These are phyloP conservation scores for Cephus cinctus DNA, from an alignment of 1,140 invertebrate species.

Conservation along the genomic window DNA sequence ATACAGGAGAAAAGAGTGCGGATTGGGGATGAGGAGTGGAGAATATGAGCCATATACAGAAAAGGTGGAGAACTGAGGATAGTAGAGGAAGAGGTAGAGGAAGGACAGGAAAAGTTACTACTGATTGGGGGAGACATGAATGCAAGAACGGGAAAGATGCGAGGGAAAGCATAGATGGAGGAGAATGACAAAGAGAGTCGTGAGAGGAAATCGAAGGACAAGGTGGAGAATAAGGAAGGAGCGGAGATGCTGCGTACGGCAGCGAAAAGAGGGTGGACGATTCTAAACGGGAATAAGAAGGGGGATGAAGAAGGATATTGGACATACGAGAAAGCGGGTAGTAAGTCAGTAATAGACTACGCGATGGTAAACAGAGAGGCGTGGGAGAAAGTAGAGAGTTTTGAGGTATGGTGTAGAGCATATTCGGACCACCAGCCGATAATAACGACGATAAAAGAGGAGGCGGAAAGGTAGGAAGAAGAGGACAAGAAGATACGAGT, in stretches of 20 bases:
- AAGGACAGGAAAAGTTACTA: no score
- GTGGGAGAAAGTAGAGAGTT: background rate
- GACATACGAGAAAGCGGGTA: no score
- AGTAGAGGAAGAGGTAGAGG: background rate
- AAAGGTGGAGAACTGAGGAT: background rate
- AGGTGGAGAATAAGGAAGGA: background rate
- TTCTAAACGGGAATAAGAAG: constrained; percentile 5
- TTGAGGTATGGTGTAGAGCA: background rate
- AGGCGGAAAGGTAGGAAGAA: background rate
- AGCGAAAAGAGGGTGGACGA: constrained; percentile 2
- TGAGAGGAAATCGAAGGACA: constrained; percentile 1
- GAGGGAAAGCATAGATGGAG: background rate
- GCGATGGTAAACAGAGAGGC: constrained; percentile 3
- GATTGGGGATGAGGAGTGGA: constrained; percentile 1
- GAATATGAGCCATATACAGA: background rate
- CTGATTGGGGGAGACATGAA: no score
- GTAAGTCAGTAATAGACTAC: constrained; percentile 5
- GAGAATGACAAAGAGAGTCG: background rate
- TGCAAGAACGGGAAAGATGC: background rate
- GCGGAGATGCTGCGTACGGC: background rate
- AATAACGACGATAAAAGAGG: background rate
- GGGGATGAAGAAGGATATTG: constrained; percentile 7
- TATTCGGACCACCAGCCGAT: background rate
- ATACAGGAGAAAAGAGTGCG: constrained; percentile 1
- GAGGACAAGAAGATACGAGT: background rate